Evolutionary conservation across 2,113 vertebrate genomes (phyloP).

Genomic region (Neomonachus schauinslandi): DNA sequence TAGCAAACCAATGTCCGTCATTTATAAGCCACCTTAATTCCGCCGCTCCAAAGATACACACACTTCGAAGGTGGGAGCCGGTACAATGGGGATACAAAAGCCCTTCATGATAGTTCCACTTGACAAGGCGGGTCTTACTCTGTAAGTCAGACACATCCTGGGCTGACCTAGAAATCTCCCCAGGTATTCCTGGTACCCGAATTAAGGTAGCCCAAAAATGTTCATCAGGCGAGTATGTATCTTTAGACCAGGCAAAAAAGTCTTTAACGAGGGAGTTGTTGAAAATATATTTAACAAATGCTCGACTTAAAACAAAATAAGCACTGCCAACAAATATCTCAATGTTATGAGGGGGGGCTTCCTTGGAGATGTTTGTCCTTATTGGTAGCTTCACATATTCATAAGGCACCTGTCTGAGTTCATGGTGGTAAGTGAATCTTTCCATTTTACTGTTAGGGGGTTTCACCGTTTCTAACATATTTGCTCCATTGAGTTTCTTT

Average conservation of each 20-base stretch:
- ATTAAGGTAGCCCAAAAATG: slow-evolving; percentile 96
- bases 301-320: slow-evolving; percentile 93
- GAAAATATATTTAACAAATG: slow-evolving; percentile 88
- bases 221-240: slow-evolving; percentile 96
- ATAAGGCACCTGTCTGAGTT: slow-evolving; percentile 89
- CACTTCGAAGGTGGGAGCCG: slow-evolving; percentile 91
- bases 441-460: slow-evolving; percentile 91
- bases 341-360: slow-evolving; percentile 90
- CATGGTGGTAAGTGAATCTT: slow-evolving; percentile 91
- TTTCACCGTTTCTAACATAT: slow-evolving; percentile 93
- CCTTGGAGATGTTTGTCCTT: slow-evolving; percentile 88
- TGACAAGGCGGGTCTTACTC: slow-evolving; percentile 95
- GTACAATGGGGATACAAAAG: slow-evolving; percentile 92
- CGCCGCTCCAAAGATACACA: slow-evolving; percentile 93
- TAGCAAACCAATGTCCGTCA: slow-evolving; percentile 95
- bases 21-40: slow-evolving; percentile 95
- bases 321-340: slow-evolving; percentile 95
- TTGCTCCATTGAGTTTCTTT: slow-evolving; percentile 89
- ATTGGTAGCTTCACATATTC: slow-evolving; percentile 89
- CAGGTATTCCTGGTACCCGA: slow-evolving; percentile 92
- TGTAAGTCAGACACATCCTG: slow-evolving; percentile 93
- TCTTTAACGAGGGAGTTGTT: slow-evolving; percentile 88
- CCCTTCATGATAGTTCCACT: slow-evolving; percentile 94
- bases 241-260: slow-evolving; percentile 94
- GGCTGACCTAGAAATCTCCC: slow-evolving; percentile 87